Percentiles rank a stretch among this genome's conserved stretches.
Conservation (phyloP, 2,797 vertebrate genomes). For the Sebastiscus tertius region DNA sequence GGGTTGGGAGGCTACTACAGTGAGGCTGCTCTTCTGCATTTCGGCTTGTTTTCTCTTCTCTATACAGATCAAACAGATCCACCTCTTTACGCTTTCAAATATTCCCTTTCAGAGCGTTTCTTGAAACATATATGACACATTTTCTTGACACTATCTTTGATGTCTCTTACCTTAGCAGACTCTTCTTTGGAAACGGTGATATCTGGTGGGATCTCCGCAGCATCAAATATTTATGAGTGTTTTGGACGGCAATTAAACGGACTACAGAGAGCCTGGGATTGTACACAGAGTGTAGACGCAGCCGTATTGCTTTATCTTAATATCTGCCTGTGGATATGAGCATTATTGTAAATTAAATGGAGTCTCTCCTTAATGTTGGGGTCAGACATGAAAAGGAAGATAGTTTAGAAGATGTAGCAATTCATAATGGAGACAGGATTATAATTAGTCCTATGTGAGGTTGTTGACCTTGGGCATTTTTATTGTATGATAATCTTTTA, state of each 20-base stretch:
- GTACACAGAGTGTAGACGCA: neutral
- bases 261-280: conserved; percentile 45
- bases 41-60: conserved; percentile 14
- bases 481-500: neutral
- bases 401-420: conserved; percentile 1
- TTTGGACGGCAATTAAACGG: conserved; percentile 70
- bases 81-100: conserved; percentile 57
- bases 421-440: conserved; percentile 9
- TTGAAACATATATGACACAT: conserved; percentile 65
- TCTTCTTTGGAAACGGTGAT: conserved; percentile 63
- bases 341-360: conserved; percentile 19
- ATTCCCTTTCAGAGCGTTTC: conserved; percentile 66
- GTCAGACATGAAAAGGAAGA: conserved; percentile 20
- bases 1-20: conserved; percentile 31
- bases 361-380: conserved; percentile 6
- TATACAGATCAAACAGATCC: conserved; percentile 51
- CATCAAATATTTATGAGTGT: conserved; percentile 71
- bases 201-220: conserved; percentile 60
- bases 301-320: conserved; percentile 27
- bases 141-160: conserved; percentile 76
- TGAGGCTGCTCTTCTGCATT: conserved; percentile 26
- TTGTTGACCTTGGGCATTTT: neutral
- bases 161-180: conserved; percentile 67
- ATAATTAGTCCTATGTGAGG: neutral
- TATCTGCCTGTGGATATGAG: conserved; percentile 24